Base-by-base conservation (phyloP, 2,797 vertebrate genomes). In the Cottoperca gobio region DNA sequence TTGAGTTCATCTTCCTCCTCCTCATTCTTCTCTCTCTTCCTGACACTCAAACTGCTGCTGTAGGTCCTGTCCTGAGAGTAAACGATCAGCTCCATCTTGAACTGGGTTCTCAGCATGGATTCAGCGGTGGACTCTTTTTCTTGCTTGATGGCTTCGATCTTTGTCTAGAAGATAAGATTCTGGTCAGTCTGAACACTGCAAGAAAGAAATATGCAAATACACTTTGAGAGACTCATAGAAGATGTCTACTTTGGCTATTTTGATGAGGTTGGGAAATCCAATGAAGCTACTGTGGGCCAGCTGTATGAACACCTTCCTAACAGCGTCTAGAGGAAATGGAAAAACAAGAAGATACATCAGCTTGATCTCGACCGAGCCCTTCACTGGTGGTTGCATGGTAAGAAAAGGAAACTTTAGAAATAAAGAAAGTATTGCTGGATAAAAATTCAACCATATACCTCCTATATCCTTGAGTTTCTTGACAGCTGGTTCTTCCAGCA, bases 21-120 rank as follows among this genome's bases (percentile, higher is more conserved):
- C 0, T 75, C 40, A 0, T 71, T 12, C 5, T 91, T 87, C 17
- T 81, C 71, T 9, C 0, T 61, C 57, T 85, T 88, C 10, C 59
- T 0, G 4, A 35, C 9, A 1, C 13, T 79, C 54, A 97, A 39
- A 0, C 87, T 81, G 0, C 0, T 0, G 28, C 73, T 73, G 81
- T 98, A 97, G 2, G 87, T 80, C 1, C 82, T 75, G 78, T 98
- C 97, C 86, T 97, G 97, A 76, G 95, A 96, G 88, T 96, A 98
- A 19, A 98, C 85, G 0, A 96, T 89, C 80, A 91, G 81, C 90
- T 98, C 97, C 95, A 98, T 96, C 86, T 93, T 94, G 85, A 98
- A 96, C 87, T 98, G 96, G 3, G 84, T 92, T 53, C 83, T 92
- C 78, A 97, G 83, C 4, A 31, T 57, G 19, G 60, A 63, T 76